Base-by-base conservation (phyloP, 2,113 vertebrate genomes). In the Chaetura pelagica region DNA sequence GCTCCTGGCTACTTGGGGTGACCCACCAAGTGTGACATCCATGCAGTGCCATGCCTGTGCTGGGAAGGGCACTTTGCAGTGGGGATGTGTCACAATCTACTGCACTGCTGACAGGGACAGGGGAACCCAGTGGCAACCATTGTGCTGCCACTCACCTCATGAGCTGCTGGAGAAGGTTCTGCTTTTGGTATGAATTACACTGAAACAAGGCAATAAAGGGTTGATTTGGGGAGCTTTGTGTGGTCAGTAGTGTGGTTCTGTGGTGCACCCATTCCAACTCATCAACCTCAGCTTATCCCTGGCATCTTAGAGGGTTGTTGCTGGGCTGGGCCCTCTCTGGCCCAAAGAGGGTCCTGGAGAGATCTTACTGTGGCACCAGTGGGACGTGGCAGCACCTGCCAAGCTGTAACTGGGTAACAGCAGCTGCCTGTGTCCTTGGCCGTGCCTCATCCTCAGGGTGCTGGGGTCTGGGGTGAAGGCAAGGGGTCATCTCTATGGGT, bases 161-260 rank as follows among this genome's bases (percentile, higher is more conserved):
- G 5, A 80, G 46, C 49, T 95, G 46, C 59, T 85, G 83, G 76
- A 76, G 34, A 40, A 85, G 38, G 16, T 4, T 15, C 46, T 83
- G 90, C 32, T n/a, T 83, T 83, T 14, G 38, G 10, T 85, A 67
- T 83, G 67, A 76, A 49, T 40, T 69, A 21, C 82, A 14, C 46
- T 57, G 79, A 15, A 76, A 62, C 12, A 46, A 76, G 35, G 75
- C 49, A 96, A 93, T 97, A 95, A 96, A 94, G 17, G 29, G 51
- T 73, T 83, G 54, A 49, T 88, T 9, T 90, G 49, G 54, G 75
- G 17, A 96, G 15, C 30, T n/a, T 48, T 69, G 40, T 62, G 52
- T 11, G 4, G 22, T 90, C 57, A 40, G 15, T 55, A 15, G 35
- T 23, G 57, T 79, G 32, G 11, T 21, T 87, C 54, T 89, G 29